Base-by-base conservation (phyloP, 2,888 invertebrate genomes). In the Ptilodon capucinus region DNA sequence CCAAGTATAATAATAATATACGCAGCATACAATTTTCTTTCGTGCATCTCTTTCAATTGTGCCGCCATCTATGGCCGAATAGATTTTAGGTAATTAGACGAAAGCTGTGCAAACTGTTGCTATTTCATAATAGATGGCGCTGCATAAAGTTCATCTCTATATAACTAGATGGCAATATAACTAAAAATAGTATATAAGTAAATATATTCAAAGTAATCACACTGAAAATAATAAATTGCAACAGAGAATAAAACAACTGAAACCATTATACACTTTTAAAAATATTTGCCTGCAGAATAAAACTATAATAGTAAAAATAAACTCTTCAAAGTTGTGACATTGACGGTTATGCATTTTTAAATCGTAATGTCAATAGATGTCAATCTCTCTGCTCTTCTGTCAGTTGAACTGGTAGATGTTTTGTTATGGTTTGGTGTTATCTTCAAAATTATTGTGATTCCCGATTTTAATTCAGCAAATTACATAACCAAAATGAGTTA, bases 381-480 rank as follows among this genome's bases (percentile, higher is more conserved):
- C n/a, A n/a, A n/a, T n/a, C n/a, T n/a, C n/a, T n/a, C n/a, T n/a
- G n/a, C n/a, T n/a, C n/a, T n/a, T n/a, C n/a, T n/a, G n/a, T n/a
- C n/a, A n/a, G n/a, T n/a, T n/a, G n/a, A n/a, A n/a, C n/a, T n/a
- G n/a, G n/a, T n/a, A n/a, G n/a, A n/a, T n/a, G n/a, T n/a, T n/a
- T 28, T 28, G 28, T 28, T 28, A n/a, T 28, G 28, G n/a, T 3
- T 28, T 2, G 3, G 1, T n/a, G 4, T 28, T 28, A 28, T 32
- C 17, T 9, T 9, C 35, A 47, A 62, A 62, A 58, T 60, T 63
- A 42, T 43, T 42, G 66, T 62, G 53, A 51, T 59, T 45, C 38
- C 4, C 19, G 34, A 51, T n/a, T n/a, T n/a, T n/a, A 50, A 46
- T 28, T 32, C 11, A 46, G 25, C 11, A 35, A 41, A 48, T 51